phyloP scores from a whole-genome alignment of 2,888 invertebrate genomes.

The Lithophane semibrunnea region DNA sequence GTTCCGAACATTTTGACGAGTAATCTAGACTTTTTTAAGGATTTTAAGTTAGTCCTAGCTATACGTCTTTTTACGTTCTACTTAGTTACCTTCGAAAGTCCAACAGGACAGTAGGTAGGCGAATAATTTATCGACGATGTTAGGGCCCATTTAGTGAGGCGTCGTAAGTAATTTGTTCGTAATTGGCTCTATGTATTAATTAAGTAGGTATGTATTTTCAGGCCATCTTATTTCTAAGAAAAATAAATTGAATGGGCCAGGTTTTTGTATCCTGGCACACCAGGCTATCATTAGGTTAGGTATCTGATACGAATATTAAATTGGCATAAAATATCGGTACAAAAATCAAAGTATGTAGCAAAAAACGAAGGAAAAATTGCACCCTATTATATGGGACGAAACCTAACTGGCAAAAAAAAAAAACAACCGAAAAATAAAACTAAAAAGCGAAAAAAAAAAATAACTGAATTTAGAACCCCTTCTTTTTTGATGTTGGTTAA shows the following conservation, averaged over 20 bases:
- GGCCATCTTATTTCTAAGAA: conserved; percentile 10
- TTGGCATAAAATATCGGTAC: neutral
- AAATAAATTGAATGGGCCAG: neutral
- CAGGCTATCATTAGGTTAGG: neutral
- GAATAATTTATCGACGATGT: conserved; percentile 59
- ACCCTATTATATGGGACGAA: neutral
- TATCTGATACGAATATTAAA: neutral
- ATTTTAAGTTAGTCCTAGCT: conserved; percentile 6
- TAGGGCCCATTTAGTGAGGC: conserved; percentile 37
- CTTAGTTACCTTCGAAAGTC: conserved; percentile 61
- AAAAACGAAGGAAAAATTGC: neutral
- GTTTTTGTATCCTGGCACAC: neutral
- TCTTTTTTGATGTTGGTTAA: no score
- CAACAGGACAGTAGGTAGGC: conserved; percentile 56
- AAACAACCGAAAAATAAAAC: no score
- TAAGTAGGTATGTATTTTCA: conserved; percentile 18
- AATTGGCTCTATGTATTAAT: conserved; percentile 51
- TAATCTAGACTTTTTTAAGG: neutral
- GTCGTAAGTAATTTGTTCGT: conserved; percentile 56
- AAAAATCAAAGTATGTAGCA: neutral
- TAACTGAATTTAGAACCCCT: no score
- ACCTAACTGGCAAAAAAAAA: no score
- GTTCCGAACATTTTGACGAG: no score
- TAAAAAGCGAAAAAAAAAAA: no score
- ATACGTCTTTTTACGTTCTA: conserved; percentile 29